Evolutionary conservation across 23 tunicate genomes (phyloP).

Genomic region (Styela plicata): DNA sequence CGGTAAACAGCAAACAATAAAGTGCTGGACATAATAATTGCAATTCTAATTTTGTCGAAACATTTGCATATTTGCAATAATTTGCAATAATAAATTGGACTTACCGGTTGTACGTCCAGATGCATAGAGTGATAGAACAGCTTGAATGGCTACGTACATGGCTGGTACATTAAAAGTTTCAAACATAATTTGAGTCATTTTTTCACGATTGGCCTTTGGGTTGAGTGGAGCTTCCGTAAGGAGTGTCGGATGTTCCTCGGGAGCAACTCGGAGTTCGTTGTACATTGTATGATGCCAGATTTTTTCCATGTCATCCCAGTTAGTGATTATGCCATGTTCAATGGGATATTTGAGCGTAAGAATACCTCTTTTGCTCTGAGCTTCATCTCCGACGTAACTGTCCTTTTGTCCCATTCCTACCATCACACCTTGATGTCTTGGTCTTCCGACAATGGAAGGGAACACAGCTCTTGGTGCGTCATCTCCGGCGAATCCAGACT

Average conservation of each 20-base stretch:
- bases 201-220: slow-evolving; percentile 78
- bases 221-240: slow-evolving; percentile 82
- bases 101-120: slow-evolving; percentile 88
- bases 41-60: too few relatives aligned
- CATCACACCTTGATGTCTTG: slow-evolving; percentile 89
- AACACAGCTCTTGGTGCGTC: slow-evolving; percentile 94
- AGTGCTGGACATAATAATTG: too few relatives aligned
- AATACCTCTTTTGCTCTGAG: slow-evolving; percentile 87
- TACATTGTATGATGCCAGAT: slow-evolving; percentile 88
- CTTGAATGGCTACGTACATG: slow-evolving; percentile 95
- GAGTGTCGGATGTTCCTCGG: slow-evolving; percentile 73
- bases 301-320: slow-evolving; percentile 91
- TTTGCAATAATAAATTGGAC: too few relatives aligned
- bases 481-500: slow-evolving; percentile 90
- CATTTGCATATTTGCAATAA: too few relatives aligned
- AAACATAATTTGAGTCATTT: slow-evolving; percentile 95
- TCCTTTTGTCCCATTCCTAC: slow-evolving; percentile 88
- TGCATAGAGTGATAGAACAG: slow-evolving; percentile 87
- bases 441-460: slow-evolving; percentile 92
- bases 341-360: slow-evolving; percentile 75
- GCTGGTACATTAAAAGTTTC: slow-evolving; percentile 95
- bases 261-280: slow-evolving; percentile 83
- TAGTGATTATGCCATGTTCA: slow-evolving; percentile 79
- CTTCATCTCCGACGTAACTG: slow-evolving; percentile 89
- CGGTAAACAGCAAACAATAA: too few relatives aligned